Conservation (phyloP, 2,888 invertebrate species). For the Steinernema hermaphroditum region DNA sequence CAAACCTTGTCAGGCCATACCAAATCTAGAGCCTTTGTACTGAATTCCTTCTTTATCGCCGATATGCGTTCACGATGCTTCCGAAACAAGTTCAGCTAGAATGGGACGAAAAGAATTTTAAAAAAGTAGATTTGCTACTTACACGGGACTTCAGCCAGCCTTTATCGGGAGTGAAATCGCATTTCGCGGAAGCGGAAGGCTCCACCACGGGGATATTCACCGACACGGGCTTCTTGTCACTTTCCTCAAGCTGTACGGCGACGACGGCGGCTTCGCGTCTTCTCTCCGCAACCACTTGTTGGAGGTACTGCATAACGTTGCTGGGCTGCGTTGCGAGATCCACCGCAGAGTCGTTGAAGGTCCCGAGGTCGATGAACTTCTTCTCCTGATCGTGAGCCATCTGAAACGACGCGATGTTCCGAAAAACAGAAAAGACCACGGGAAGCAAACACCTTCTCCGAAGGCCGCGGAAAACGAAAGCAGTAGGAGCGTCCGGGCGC, state of each 20-base stretch:
- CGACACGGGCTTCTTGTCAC: background rate
- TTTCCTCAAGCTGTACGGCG: background rate
- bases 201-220: background rate
- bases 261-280: background rate
- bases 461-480: too few relatives aligned
- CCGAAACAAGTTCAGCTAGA: background rate
- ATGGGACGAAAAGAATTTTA: background rate
- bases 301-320: background rate
- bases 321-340: background rate
- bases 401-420: background rate
- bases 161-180: background rate
- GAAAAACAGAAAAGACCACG: too few relatives aligned
- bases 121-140: too few relatives aligned
- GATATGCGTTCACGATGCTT: background rate
- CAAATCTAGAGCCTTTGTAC: background rate
- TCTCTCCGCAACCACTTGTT: background rate
- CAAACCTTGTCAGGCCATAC: background rate
- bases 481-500: too few relatives aligned
- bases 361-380: slow-evolving; percentile 8
- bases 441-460: too few relatives aligned
- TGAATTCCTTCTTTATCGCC: background rate
- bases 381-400: background rate
- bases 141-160: slow-evolving; percentile 9
- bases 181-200: background rate
- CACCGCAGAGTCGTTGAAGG: background rate